These are phyloP conservation scores for Nansenia antarctica DNA, from an alignment of 2,113 vertebrate species.

Conservation along the genomic window DNA sequence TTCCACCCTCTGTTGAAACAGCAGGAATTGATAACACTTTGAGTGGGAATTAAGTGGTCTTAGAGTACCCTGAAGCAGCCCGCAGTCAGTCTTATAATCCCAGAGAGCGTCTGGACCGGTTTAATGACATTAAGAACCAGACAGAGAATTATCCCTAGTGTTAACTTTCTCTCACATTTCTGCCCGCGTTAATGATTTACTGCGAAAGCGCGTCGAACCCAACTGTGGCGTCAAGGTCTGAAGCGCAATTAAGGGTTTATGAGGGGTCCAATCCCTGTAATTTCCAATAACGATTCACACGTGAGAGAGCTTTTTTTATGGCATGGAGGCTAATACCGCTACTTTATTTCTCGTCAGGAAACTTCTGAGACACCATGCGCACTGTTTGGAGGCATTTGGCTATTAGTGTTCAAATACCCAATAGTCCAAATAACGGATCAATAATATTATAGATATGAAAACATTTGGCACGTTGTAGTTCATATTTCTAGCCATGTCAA, in stretches of 20 bases:
- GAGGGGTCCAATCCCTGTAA: conserved; percentile 57
- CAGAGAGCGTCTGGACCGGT: conserved; percentile 63
- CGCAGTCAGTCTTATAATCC: conserved; percentile 64
- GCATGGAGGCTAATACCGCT: conserved; percentile 11
- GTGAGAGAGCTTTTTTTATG: conserved; percentile 64
- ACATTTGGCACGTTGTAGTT: too few relatives aligned
- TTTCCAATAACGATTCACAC: conserved; percentile 63
- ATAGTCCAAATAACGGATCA: background rate
- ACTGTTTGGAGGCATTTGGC: conserved; percentile 11
- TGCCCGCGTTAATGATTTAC: conserved; percentile 66
- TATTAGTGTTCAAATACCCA: conserved; percentile 24
- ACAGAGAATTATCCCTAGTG: conserved; percentile 66
- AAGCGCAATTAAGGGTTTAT: conserved; percentile 70
- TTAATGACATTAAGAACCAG: conserved; percentile 67
- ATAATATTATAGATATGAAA: background rate
- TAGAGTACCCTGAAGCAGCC: conserved; percentile 47
- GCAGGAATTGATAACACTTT: conserved; percentile 58
- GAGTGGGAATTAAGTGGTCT: conserved; percentile 58
- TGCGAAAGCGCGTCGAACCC: conserved; percentile 53
- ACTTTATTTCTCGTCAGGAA: conserved; percentile 12
- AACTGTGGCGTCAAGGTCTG: conserved; percentile 68
- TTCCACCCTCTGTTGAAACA: conserved; percentile 53
- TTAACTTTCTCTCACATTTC: conserved; percentile 73
- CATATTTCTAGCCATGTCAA: too few relatives aligned
- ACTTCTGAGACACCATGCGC: background rate